Percentiles rank a stretch among this genome's conserved stretches.
Evolutionary conservation across 2,888 invertebrate species (phyloP).

Genomic region (Epsilonema sp.): DNA sequence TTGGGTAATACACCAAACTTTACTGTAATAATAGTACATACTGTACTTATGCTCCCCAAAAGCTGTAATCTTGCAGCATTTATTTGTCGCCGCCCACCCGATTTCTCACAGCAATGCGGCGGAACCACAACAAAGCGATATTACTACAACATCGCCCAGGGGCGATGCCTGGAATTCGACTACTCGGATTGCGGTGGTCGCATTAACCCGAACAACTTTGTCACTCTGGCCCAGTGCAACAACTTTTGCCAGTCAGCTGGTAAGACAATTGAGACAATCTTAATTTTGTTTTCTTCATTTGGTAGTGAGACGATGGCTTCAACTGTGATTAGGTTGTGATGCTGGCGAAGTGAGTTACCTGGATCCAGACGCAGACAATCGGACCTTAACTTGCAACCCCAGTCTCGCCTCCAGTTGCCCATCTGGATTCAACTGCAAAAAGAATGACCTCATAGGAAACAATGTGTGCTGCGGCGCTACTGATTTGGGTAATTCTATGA

Average conservation of each 20-base stretch:
- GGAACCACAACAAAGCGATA: conserved; percentile 15
- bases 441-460: conserved; percentile 16
- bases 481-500: no score
- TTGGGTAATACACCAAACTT: no score
- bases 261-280: no score
- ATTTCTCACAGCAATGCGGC: no score
- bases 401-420: conserved; percentile 18
- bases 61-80: no score
- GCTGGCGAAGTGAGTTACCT: conserved; percentile 18
- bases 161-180: conserved; percentile 10
- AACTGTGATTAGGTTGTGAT: conserved; percentile 15
- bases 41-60: no score
- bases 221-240: conserved; percentile 16
- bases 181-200: conserved; percentile 20
- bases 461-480: conserved; percentile 22
- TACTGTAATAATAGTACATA: no score
- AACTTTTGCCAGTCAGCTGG: conserved; percentile 23
- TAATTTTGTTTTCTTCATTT: no score
- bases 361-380: conserved; percentile 1
- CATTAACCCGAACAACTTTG: conserved; percentile 20
- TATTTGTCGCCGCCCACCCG: no score
- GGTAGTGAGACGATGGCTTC: no score
- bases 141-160: conserved; percentile 16
- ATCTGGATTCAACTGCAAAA: conserved; percentile 18
- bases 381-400: conserved; percentile 15